Base-by-base conservation (phyloP, 1,140 invertebrate genomes). In the Atta colombica region DNA sequence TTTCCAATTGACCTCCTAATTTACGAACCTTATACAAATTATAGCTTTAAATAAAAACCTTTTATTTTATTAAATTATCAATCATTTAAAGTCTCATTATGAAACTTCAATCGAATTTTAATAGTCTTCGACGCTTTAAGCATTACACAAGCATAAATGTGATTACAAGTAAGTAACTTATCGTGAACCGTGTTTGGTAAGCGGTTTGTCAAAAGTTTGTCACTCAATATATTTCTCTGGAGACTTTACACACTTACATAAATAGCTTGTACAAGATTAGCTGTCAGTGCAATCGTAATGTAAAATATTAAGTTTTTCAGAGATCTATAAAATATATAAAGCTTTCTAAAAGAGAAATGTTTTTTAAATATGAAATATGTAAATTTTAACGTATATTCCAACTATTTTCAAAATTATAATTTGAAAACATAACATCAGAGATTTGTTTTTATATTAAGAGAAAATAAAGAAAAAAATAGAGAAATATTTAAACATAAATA, bases 21-120 rank as follows among this genome's bases (percentile, higher is more conserved):
- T 55, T 80, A 25, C 7, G 68, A 65, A 65, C n/a, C 16, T 65
- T 65, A 18, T 35, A 65, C 3, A 65, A 65, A 65, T 65, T 6
- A n/a, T 10, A 65, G 63, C 16, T 25, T 65, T 65, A 31, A 18
- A 65, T 25, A 55, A 4, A 21, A 55, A 80, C 69, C 12, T 78
- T 68, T 69, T 31, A 69, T 68, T 31, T 80, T 55, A 80, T 80
- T 55, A 35, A 35, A 3, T 14, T 80, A 35, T 68, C 49, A 49
- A 55, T 80, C 61, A 25, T 69, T 68, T 68, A 18, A 80, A 80
- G n/a, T 31, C 31, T 69, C 28, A 80, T 80, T 80, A 80, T 53
- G 49, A 31, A 69, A 68, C 45, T 80, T 77, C 31, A 80, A 66
- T 53, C 28, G 28, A 80, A 68, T 31, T 80, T 69, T 58, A 80